Evolutionary conservation across 2,113 vertebrate species (phyloP), one percentile per base, ranked within the genome.

Genomic region (Oryzias javanicus): DNA sequence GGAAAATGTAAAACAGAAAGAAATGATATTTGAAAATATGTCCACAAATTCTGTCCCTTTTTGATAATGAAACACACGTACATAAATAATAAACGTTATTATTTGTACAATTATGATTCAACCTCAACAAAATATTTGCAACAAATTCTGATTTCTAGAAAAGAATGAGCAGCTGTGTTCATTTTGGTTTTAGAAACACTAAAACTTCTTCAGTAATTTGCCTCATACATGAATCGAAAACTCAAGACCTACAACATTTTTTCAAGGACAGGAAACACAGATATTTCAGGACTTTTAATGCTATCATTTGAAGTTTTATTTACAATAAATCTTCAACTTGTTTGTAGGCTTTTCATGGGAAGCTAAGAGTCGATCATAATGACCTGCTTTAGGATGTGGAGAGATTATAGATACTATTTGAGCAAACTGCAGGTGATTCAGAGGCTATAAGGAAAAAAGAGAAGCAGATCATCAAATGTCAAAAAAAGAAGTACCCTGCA

Each of bases 11-110:
- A 67, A 41, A 48, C 3, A 57, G 50, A 50, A 14, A 0, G 4
- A 47, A 15, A 16, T 7, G 12, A 3, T 15, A 17, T 4, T 48
- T 14, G 24, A 53, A 49, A 48, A 13, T 25, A 20, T 50, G n/a
- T 24, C 12, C 29, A 59, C 45, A 76, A 61, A 42, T 56, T 47
- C 42, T 25, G 47, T 35, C 22, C 14, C 41, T 40, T 55, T 15
- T 47, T 46, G 16, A 59, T 17, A 20, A 70, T 25, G 4, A 60
- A 42, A 5, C 19, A 16, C 58, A 41, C 55, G 19, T 56, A 13
- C 5, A 53, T 57, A 42, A 64, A 55, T 40, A 41, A 70, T 60
- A 10, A 27, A 14, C 53, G 16, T 42, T n/a, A 25, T 14, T 67
- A 17, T 49, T 44, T 66, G n/a, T 41, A 16, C 59, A 8, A 27